A percentile compares a stretch with the other conserved stretches of the same genome.
phyloP scores from a whole-genome alignment of 2,797 vertebrate species.

The Lagothrix lagotricha region DNA sequence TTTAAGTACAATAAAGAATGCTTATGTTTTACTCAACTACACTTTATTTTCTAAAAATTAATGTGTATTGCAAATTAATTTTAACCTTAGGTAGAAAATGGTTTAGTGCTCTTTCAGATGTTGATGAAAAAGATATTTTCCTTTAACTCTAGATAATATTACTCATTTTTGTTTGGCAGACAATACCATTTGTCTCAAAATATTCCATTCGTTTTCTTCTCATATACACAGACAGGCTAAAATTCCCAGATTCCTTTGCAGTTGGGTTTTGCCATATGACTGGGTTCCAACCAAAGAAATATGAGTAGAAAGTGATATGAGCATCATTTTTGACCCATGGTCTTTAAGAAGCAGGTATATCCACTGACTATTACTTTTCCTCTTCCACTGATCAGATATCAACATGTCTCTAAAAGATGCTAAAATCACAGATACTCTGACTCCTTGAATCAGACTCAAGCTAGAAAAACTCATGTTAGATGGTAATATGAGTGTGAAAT shows the following conservation, averaged over 20 bases:
- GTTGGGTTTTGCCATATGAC: not conserved
- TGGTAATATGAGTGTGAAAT: not conserved
- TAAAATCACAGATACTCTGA: not conserved
- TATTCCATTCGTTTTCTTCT: not conserved
- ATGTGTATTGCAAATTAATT: not conserved
- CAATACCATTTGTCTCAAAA: not conserved
- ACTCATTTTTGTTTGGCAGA: not conserved
- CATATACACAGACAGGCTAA: not conserved
- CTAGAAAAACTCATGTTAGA: not conserved
- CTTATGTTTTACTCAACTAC: not conserved
- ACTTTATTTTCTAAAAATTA: constrained; percentile 14
- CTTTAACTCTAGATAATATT: not conserved
- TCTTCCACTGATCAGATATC: not conserved
- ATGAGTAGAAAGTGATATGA: not conserved
- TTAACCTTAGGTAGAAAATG: not conserved
- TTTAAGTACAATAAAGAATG: not conserved
- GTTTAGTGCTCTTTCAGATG: not conserved
- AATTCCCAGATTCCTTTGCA: not conserved
- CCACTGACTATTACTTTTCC: not conserved
- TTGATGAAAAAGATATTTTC: constrained; percentile 3
- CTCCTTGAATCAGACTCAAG: not conserved
- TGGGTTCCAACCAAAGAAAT: not conserved
- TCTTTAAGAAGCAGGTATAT: not conserved
- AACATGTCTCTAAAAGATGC: not conserved
- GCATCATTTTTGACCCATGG: not conserved